phyloP scores from a whole-genome alignment of 1,140 invertebrate genomes.

The Liolophura sinensis region DNA sequence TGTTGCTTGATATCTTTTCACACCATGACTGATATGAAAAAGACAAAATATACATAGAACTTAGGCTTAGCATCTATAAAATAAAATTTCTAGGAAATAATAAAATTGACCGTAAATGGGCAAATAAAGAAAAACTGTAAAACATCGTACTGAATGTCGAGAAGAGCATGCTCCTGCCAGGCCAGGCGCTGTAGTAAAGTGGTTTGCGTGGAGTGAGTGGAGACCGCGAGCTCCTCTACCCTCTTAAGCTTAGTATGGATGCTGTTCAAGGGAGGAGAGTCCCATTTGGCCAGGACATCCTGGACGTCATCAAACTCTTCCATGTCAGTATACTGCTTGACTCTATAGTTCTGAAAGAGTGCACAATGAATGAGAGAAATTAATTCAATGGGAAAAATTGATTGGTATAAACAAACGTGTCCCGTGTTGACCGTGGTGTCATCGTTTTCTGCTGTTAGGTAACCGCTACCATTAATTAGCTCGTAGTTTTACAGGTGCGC shows the following conservation, averaged over 20 bases:
- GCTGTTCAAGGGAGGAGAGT: conserved; percentile 39
- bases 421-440: not conserved
- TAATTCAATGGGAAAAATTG: not conserved
- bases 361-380: not conserved
- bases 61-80: too few relatives aligned
- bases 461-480: too few relatives aligned
- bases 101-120: too few relatives aligned
- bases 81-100: too few relatives aligned
- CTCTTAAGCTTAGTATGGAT: conserved; percentile 38
- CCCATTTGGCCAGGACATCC: conserved; percentile 42
- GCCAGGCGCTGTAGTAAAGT: conserved; percentile 39
- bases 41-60: too few relatives aligned
- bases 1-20: too few relatives aligned
- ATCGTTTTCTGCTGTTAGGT: not conserved
- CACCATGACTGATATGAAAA: too few relatives aligned
- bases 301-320: conserved; percentile 37
- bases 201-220: conserved; percentile 35
- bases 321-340: conserved; percentile 29
- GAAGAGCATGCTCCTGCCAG: conserved; percentile 38
- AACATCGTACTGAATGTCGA: conserved; percentile 34
- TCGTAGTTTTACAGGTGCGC: too few relatives aligned
- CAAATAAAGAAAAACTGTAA: too few relatives aligned
- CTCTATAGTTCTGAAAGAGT: conserved; percentile 25
- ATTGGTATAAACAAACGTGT: not conserved
- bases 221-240: conserved; percentile 35